These are phyloP conservation scores for Melanargia galathea DNA, from an alignment of 2,888 invertebrate species.

Conservation along the genomic window DNA sequence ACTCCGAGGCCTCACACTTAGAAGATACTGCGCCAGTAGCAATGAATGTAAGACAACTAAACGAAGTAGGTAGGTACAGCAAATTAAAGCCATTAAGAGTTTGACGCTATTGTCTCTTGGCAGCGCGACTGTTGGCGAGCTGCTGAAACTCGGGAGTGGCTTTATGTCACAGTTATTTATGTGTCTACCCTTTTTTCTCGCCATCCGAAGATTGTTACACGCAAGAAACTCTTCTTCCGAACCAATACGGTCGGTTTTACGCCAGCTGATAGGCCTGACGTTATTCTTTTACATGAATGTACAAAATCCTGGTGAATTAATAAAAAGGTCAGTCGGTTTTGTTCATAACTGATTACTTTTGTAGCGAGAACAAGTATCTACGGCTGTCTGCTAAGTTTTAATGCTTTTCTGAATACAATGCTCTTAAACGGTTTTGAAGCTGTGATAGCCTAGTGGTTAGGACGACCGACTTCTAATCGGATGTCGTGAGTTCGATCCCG, in stretches of 20 bases:
- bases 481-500: too few species aligned
- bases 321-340: not conserved
- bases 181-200: not conserved
- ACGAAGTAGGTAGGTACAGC: slow-evolving; percentile 1
- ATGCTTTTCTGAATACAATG: too few species aligned
- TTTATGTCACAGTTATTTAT: slow-evolving; percentile 21
- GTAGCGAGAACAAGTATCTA: too few species aligned
- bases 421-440: too few species aligned
- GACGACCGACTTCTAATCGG: too few species aligned
- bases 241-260: not conserved
- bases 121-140: not conserved
- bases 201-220: not conserved
- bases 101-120: slow-evolving; percentile 19
- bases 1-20: too few species aligned
- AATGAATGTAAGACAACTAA: not conserved
- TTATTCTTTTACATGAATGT: not conserved
- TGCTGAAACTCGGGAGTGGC: slow-evolving; percentile 5
- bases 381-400: too few species aligned
- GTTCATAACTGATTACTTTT: not conserved
- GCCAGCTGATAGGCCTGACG: not conserved
- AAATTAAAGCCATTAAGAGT: slow-evolving; percentile 12
- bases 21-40: too few species aligned
- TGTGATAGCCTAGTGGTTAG: too few species aligned
- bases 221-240: not conserved
- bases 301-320: not conserved